These are phyloP conservation scores for Notamacropus eugenii DNA, from an alignment of 2,797 vertebrate species.

Conservation along the genomic window DNA sequence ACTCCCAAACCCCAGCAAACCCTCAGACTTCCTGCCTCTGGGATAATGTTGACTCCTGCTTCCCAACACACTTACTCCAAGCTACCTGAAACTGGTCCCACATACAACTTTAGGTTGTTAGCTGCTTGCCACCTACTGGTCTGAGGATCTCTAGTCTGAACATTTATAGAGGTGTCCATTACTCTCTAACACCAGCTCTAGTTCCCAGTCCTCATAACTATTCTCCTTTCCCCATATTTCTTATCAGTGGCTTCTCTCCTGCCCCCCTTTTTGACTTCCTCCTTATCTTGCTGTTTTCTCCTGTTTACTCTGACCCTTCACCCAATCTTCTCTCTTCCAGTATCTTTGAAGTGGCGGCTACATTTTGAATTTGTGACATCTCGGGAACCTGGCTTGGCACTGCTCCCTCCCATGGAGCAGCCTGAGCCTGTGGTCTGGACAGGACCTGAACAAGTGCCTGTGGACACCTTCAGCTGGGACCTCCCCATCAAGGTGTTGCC, in stretches of 20 bases:
- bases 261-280: background rate
- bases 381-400: constrained; percentile 88
- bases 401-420: constrained; percentile 90
- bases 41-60: background rate
- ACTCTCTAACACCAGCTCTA: background rate
- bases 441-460: constrained; percentile 93
- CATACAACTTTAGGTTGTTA: background rate
- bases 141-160: background rate
- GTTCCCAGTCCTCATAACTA: background rate
- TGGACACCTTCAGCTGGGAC: constrained; percentile 99
- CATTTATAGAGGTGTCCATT: background rate
- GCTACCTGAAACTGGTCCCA: background rate
- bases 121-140: background rate
- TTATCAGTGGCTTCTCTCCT: background rate
- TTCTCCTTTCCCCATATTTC: background rate
- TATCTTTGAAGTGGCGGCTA: constrained; percentile 94
- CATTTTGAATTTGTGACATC: constrained; percentile 98
- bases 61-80: background rate
- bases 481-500: constrained; percentile 97
- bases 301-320: background rate
- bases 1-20: background rate
- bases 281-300: background rate
- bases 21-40: background rate
- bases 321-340: constrained; percentile 81
- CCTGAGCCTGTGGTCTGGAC: constrained; percentile 92